phyloP scores from a whole-genome alignment of 92 coral and sea anemone species.

The Palythoa caribaeorum region DNA sequence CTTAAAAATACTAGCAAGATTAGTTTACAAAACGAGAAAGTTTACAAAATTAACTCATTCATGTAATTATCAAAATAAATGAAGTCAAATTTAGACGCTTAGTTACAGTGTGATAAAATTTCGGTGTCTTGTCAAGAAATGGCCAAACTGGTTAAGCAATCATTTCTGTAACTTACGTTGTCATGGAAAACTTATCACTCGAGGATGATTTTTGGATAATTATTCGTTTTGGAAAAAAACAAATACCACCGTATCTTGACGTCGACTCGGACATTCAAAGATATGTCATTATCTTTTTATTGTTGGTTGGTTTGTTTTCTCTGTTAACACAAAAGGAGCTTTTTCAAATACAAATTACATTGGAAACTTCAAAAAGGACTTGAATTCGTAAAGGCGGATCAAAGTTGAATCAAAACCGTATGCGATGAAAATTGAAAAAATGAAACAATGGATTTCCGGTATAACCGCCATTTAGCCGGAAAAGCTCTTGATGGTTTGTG shows the following conservation, averaged over 20 bases:
- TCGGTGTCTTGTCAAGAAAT: neutral
- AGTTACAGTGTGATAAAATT: neutral
- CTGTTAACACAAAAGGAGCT: slow-evolving; percentile 17
- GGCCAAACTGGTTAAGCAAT: neutral
- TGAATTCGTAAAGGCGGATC: slow-evolving; percentile 10
- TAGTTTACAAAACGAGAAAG: neutral
- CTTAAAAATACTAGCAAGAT: neutral
- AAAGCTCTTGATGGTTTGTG: slow-evolving; percentile 2
- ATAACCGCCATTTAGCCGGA: slow-evolving; percentile 27
- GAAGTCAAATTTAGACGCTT: neutral
- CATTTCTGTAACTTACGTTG: neutral
- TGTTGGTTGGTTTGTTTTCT: neutral
- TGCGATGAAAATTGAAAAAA: neutral
- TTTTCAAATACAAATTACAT: neutral
- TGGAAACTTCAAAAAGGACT: neutral
- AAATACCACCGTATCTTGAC: neutral
- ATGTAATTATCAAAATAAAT: neutral
- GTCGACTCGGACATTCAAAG: neutral
- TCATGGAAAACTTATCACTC: neutral
- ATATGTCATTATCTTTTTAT: neutral
- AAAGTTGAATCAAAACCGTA: neutral
- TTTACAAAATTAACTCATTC: neutral
- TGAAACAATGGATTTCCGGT: slow-evolving; percentile 40
- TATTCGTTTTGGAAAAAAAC: neutral
- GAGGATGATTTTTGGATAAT: neutral